These are phyloP conservation scores for Actinemys pallida DNA, from an alignment of 2,113 vertebrate species.

Conservation along the genomic window DNA sequence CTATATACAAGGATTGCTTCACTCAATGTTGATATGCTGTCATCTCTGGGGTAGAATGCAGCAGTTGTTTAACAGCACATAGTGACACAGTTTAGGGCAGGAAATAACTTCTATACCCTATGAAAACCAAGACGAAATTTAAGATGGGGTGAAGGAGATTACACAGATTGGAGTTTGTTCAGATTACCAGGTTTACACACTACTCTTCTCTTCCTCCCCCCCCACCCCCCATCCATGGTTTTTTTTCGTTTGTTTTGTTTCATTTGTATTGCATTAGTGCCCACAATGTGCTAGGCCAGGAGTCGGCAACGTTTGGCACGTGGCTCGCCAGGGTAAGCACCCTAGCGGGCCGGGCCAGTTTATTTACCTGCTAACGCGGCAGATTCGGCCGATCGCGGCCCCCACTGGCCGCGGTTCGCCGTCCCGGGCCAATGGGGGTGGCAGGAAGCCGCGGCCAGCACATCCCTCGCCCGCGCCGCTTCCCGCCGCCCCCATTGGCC, in stretches of 20 bases:
- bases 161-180: neutral
- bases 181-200: neutral
- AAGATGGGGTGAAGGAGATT: rapidly evolving
- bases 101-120: rapidly evolving
- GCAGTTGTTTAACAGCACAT: rapidly evolving
- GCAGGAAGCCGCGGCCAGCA: no score
- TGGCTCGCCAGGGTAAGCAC: no score
- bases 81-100: neutral
- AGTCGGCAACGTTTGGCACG: no score
- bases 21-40: rapidly evolving
- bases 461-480: no score
- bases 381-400: no score
- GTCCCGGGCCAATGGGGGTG: no score
- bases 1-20: rapidly evolving
- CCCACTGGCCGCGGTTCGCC: no score
- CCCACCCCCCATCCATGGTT: no score
- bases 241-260: neutral
- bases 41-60: rapidly evolving
- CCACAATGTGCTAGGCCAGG: neutral
- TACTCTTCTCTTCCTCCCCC: neutral
- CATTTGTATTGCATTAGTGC: neutral
- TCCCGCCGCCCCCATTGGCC: no score
- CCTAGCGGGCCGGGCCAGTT: no score
- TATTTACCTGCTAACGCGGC: no score
- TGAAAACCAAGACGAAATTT: rapidly evolving